Conservation (phyloP, 2,113 vertebrate genomes). For the Cnemophilus loriae region DNA sequence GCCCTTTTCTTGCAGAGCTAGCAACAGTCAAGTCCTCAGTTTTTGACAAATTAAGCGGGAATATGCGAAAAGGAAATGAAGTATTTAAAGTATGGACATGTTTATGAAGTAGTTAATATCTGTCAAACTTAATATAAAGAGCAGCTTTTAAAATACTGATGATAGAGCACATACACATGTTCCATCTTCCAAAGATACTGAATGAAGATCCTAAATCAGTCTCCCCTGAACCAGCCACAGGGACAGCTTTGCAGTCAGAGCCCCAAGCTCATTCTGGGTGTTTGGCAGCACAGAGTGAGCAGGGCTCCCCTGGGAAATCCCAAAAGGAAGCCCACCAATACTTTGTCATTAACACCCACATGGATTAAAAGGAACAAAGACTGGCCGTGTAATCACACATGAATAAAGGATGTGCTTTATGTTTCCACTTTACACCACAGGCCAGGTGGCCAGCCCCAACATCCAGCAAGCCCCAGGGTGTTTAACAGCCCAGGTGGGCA, state of each 20-base stretch:
- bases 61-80: background rate
- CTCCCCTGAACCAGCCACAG: background rate
- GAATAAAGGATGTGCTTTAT: background rate
- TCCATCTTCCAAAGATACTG: background rate
- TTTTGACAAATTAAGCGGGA: background rate
- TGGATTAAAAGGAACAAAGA: background rate
- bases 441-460: background rate
- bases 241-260: background rate
- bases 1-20: background rate
- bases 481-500: background rate
- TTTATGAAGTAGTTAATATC: constrained; percentile 11
- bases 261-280: background rate
- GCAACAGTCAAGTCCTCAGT: background rate
- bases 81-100: background rate
- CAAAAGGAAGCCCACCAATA: background rate
- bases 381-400: background rate
- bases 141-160: background rate
- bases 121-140: background rate
- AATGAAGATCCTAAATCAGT: background rate
- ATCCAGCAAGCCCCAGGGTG: background rate
- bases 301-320: background rate
- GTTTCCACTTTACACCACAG: background rate
- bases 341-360: background rate
- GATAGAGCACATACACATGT: background rate
- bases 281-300: background rate